phyloP scores from a whole-genome alignment of 2,113 vertebrate species.

The Barnardius zonarius region DNA sequence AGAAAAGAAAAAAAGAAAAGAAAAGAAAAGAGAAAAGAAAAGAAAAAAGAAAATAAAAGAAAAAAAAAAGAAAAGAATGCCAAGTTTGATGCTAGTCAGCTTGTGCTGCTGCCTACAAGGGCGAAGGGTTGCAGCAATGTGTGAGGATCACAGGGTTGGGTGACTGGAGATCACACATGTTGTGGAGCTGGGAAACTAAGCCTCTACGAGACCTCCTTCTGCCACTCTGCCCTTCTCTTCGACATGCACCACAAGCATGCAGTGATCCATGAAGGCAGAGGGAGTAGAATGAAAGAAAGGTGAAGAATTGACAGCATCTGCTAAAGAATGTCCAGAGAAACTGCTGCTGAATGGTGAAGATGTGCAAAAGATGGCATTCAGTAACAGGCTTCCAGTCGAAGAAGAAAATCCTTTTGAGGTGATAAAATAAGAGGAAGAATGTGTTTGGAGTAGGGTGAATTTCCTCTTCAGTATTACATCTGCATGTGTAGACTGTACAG shows the following conservation, averaged over 20 bases:
- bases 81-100: slow-evolving; percentile 10
- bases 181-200: slow-evolving; percentile 37
- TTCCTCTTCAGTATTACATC: background rate
- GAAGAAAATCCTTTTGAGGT: background rate
- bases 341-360: slow-evolving; percentile 33
- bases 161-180: slow-evolving; percentile 32
- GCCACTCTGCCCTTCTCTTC: slow-evolving; percentile 64
- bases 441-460: background rate
- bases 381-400: slow-evolving; percentile 14
- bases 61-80: rapidly evolving
- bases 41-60: too few species aligned
- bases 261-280: slow-evolving; percentile 69
- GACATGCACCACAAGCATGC: slow-evolving; percentile 35
- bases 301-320: slow-evolving; percentile 72
- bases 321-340: slow-evolving; percentile 64
- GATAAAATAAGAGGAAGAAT: background rate
- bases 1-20: too few species aligned
- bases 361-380: slow-evolving; percentile 29
- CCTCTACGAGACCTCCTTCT: slow-evolving; percentile 46
- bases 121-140: background rate
- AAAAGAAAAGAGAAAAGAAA: rapidly evolving
- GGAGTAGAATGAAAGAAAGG: slow-evolving; percentile 62
- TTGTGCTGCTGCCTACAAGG: slow-evolving; percentile 44
- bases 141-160: slow-evolving; percentile 51
- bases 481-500: background rate